Evolutionary conservation across 2,113 vertebrate species (phyloP).

Genomic region (Castor canadensis): DNA sequence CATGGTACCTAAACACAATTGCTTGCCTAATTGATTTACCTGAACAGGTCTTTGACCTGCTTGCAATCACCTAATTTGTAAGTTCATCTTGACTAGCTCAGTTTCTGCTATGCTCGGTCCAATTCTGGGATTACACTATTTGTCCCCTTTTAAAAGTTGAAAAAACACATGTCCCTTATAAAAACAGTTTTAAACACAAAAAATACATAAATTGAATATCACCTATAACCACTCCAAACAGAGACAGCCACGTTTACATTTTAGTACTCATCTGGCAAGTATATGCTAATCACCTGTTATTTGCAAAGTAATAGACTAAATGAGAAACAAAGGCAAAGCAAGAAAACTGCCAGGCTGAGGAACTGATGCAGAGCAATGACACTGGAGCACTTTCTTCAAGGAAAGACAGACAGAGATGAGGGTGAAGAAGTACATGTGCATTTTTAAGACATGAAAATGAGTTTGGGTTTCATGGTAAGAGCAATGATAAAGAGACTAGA

Average conservation of each 20-base stretch:
- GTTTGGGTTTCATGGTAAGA: neutral
- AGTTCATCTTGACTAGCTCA: neutral
- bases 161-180: neutral
- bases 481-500: neutral
- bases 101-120: neutral
- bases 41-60: neutral
- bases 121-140: neutral
- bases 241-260: neutral
- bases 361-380: neutral
- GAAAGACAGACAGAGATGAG: neutral
- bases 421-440: neutral
- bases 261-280: neutral
- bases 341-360: neutral
- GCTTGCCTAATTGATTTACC: neutral
- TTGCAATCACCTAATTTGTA: conserved; percentile 19
- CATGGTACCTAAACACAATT: neutral
- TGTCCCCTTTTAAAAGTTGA: neutral
- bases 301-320: neutral
- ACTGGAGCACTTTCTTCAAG: neutral
- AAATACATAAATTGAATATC: neutral
- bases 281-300: neutral
- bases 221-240: neutral
- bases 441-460: neutral
- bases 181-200: conserved; percentile 17
- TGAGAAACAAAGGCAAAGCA: neutral